These are phyloP conservation scores for Drosophila pallidifrons DNA, from an alignment of 1,140 invertebrate species.

Conservation along the genomic window DNA sequence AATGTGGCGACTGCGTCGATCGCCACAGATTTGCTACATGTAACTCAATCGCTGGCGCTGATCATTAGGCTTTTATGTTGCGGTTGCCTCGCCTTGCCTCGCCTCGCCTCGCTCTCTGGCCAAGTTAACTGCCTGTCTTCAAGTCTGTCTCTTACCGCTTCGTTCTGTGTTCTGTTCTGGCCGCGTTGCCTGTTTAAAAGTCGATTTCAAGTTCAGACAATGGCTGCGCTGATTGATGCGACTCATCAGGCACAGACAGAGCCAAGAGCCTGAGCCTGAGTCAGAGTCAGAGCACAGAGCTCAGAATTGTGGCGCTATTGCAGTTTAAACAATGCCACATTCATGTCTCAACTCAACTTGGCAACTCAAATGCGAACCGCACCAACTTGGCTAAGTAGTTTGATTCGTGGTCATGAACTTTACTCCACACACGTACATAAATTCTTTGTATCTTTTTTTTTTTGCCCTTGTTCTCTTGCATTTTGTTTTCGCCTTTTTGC, in stretches of 20 bases:
- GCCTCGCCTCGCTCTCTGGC: constrained; percentile 5
- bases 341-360: constrained; percentile 13
- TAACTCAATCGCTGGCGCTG: constrained; percentile 79
- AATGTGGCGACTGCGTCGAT: constrained; percentile 39
- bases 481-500: constrained; percentile 25
- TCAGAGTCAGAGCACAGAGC: constrained; percentile 19
- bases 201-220: constrained; percentile 80
- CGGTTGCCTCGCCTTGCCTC: constrained; percentile 37
- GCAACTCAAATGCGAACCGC: background rate
- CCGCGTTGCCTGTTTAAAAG: constrained; percentile 64
- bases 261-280: constrained; percentile 10
- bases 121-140: constrained; percentile 36
- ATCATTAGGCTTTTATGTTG: constrained; percentile 82
- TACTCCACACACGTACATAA: constrained; percentile 34
- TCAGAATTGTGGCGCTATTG: constrained; percentile 46
- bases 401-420: constrained; percentile 62
- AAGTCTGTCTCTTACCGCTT: background rate
- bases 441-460: constrained; percentile 44
- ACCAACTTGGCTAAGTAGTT: constrained; percentile 67
- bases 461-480: constrained; percentile 37
- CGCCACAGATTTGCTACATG: constrained; percentile 73
- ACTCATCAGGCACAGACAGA: constrained; percentile 53
- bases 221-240: constrained; percentile 74
- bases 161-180: background rate
- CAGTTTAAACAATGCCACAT: constrained; percentile 65